Evolutionary conservation across 2,113 vertebrate species (phyloP), one percentile per base, ranked within the genome.

Genomic region (Apistogramma diplotaenia): DNA sequence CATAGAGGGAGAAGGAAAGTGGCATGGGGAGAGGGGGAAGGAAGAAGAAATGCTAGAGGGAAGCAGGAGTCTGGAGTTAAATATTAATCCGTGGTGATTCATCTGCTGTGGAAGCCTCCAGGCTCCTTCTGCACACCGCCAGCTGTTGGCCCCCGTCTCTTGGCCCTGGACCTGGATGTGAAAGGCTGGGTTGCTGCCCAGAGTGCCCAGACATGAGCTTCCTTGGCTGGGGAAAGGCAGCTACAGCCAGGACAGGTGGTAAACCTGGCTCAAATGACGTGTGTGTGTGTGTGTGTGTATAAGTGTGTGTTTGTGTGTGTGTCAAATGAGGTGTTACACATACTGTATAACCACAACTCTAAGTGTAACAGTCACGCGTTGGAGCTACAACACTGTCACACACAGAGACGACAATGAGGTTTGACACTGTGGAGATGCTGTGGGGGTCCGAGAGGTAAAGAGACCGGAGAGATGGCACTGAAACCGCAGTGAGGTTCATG

Each of bases 11-110:
- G 88, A 84, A 74, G 71, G 86, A 81, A 58, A 76, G 73, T 51
- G 76, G 89, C 74, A 82, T 74, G 74, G 79, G 78, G 67, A 56
- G 83, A 78, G 79, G 74, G 73, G 71, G 82, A 85, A 73, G 75
- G 80, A 46, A 76, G 87, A 88, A 86, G 83, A 91, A 88, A 91
- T 89, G 92, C 93, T 95, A 53, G 87, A 93, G 91, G 92, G 91
- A 59, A 93, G 93, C 90, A 93, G 91, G 90, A 95, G 90, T 92
- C 93, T 92, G 92, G 88, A 95, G 94, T 95, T 94, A 95, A 95
- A 95, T 95, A 95, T 96, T 94, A 95, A 95, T 95, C 91, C 88
- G 87, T 85, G 92, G 92, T 94, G 94, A 95, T 94, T 95, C 93
- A 95, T 95, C 85, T 93, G 91, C 92, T 89, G 93, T 93, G 92